Evolutionary conservation across 2,888 invertebrate species (phyloP), one percentile per base, ranked within the genome.

Genomic region (Glyphotaelius pellucidus): DNA sequence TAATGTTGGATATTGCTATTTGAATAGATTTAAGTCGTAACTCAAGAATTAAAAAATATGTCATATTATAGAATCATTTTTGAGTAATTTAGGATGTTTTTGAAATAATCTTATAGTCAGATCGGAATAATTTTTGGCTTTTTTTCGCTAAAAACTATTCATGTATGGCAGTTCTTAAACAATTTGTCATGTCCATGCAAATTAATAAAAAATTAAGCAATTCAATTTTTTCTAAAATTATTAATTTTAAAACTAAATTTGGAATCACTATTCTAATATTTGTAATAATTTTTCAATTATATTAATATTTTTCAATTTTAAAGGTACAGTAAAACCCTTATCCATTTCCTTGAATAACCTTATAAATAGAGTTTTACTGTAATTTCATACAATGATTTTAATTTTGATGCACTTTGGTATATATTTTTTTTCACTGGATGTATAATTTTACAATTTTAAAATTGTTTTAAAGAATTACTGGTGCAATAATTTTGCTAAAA

Each of bases 91-190:
- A 31, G 15, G 12, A 30, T 15, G 31, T 35, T 35, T 35, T 42
- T 85, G 12, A 85, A 7, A 81, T 32, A 83, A 32, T n/a, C 19
- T 52, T 87, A 25, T n/a, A 87, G 47, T 87, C 87, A 87, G 87
- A 87, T 87, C 52, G 31, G 87, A 42, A 87, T 47, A 52, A 87
- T 67, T 87, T 87, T 87, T 87, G 87, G 87, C 52, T 52, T 35
- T 30, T 25, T 86, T 86, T 52, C 15, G 47, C 30, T 87, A 87
- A 87, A 87, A 47, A 87, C n/a, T 35, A 85, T 32, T 32, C 14
- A 81, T 81, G 1, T 85, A 85, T 85, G 85, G 85, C 42, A 42
- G n/a, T 42, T 42, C 85, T 42, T 85, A 35, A 85, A 85, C 42
- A 85, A 85, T 85, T 85, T 85, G 85, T 85, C 85, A 85, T 85